phyloP scores from a whole-genome alignment of 1,140 invertebrate genomes.

The Hesperophylax magnus region DNA sequence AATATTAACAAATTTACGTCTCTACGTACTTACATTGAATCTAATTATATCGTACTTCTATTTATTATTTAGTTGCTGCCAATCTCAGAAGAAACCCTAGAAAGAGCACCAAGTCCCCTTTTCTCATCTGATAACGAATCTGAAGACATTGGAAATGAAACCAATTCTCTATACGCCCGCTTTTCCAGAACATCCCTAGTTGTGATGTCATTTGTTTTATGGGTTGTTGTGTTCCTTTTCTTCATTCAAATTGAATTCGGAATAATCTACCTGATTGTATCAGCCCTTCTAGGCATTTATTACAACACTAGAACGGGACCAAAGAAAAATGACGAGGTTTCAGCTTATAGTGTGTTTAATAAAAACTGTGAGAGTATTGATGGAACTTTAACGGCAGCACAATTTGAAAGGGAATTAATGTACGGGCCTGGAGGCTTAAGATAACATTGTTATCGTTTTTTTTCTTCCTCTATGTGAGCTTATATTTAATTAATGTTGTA shows the following conservation, averaged over 20 bases:
- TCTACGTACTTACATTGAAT: no score
- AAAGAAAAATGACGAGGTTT: conserved; percentile 82
- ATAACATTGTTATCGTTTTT: conserved; percentile 15
- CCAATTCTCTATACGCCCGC: conserved; percentile 20
- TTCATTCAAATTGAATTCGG: conserved; percentile 88
- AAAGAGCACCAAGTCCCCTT: conserved; percentile 36
- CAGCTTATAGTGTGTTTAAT: conserved; percentile 99
- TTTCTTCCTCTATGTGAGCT: background rate
- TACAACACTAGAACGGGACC: conserved; percentile 84
- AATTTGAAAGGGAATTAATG: conserved; percentile 90
- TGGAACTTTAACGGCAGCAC: conserved; percentile 95
- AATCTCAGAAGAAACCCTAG: conserved; percentile 6
- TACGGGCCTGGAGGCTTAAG: conserved; percentile 71
- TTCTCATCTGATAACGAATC: conserved; percentile 35
- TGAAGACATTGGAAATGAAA: conserved; percentile 39
- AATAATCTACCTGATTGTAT: conserved; percentile 88
- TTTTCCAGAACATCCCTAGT: conserved; percentile 38
- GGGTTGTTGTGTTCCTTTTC: conserved; percentile 62
- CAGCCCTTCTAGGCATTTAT: conserved; percentile 85
- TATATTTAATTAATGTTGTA: no score
- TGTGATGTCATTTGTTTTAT: conserved; percentile 59
- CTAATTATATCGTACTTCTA: background rate
- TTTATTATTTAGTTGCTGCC: conserved; percentile 24
- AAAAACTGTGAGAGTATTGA: conserved; percentile 92
- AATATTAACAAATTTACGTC: background rate